These are phyloP conservation scores for Drosophila nigricruria DNA, from an alignment of 2,888 invertebrate genomes.

Conservation along the genomic window DNA sequence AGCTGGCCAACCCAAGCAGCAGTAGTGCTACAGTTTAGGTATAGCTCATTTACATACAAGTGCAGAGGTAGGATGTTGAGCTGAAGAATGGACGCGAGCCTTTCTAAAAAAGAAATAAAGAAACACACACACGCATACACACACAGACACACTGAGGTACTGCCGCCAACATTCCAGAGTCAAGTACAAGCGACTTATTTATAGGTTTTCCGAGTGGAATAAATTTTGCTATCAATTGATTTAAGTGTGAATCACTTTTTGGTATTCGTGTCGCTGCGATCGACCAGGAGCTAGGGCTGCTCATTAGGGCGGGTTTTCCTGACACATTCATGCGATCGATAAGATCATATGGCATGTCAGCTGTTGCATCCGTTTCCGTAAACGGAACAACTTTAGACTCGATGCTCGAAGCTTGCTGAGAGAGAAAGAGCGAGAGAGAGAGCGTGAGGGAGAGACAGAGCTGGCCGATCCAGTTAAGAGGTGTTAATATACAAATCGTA, in stretches of 20 bases:
- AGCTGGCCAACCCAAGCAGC: constrained; percentile 56
- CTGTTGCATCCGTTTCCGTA: constrained; percentile 72
- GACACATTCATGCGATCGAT: constrained; percentile 71
- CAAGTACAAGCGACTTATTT: constrained; percentile 30
- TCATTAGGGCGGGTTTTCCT: constrained; percentile 67
- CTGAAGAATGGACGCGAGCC: constrained; percentile 11
- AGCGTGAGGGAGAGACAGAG: constrained; percentile 1
- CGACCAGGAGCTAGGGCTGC: constrained; percentile 50
- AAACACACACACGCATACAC: background rate
- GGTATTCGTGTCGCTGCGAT: constrained; percentile 30
- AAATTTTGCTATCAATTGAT: constrained; percentile 15
- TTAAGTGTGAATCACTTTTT: constrained; percentile 40
- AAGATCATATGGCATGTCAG: constrained; percentile 59
- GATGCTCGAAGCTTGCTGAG: background rate
- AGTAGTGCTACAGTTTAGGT: constrained; percentile 68
- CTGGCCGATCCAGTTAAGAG: constrained; percentile 60
- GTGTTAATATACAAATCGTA: constrained; percentile 67
- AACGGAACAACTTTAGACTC: constrained; percentile 4
- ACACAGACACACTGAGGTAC: background rate
- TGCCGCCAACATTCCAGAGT: constrained; percentile 36
- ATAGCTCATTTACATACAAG: constrained; percentile 65
- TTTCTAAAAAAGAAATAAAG: constrained; percentile 27
- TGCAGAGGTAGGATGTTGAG: constrained; percentile 28
- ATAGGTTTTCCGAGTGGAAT: constrained; percentile 46
- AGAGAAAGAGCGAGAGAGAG: background rate